Evolutionary conservation across 2,113 vertebrate genomes (phyloP).

Genomic region (Phyllostomus discolor): DNA sequence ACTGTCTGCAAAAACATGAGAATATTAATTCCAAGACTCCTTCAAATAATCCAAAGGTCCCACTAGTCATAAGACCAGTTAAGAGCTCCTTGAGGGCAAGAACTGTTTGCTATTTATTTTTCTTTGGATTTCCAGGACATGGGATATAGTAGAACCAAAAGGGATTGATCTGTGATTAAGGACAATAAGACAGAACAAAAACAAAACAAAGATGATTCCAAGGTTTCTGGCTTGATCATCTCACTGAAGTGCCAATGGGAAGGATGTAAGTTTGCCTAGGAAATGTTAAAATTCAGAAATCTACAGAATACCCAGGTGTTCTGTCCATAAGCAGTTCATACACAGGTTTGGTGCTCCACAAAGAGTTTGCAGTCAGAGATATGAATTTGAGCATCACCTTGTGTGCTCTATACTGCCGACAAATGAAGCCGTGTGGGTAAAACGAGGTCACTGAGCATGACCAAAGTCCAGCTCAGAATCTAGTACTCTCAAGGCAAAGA

Average conservation of each 20-base stretch:
- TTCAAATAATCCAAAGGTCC: neutral
- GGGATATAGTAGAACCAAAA: neutral
- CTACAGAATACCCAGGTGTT: neutral
- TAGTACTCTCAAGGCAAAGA: neutral
- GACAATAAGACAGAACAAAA: neutral
- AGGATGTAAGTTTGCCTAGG: neutral
- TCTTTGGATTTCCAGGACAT: neutral
- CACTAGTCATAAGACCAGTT: neutral
- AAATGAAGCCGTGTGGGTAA: neutral
- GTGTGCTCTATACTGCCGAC: neutral
- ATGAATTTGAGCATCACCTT: neutral
- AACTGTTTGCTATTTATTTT: neutral
- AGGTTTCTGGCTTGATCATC: neutral
- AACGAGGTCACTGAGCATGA: neutral
- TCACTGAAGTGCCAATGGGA: neutral
- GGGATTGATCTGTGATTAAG: neutral
- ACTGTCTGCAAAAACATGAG: neutral
- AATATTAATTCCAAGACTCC: neutral
- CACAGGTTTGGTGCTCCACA: neutral
- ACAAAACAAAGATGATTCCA: neutral
- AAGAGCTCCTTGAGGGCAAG: neutral
- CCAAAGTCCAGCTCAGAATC: neutral
- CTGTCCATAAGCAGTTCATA: neutral
- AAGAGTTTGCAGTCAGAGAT: neutral
- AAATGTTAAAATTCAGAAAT: neutral